Percentiles rank a stretch among this genome's conserved stretches.
Conservation (phyloP, 2,113 vertebrate genomes). For the Spheniscus mendiculus region DNA sequence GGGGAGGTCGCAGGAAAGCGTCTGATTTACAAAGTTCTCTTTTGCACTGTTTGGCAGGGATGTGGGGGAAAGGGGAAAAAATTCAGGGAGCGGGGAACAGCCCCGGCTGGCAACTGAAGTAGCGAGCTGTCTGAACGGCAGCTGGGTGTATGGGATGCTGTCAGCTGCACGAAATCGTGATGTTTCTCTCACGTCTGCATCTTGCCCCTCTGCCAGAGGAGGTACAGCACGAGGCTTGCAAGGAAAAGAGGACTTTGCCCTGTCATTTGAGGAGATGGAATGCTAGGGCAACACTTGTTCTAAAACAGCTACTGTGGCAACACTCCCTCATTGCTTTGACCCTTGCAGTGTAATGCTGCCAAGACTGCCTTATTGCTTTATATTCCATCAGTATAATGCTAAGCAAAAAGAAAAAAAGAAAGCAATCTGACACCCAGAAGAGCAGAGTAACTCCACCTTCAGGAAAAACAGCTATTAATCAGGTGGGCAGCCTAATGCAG, state of each 20-base stretch:
- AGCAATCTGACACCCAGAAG: background rate
- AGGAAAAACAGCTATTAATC: background rate
- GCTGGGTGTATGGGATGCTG: background rate
- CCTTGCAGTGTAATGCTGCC: background rate
- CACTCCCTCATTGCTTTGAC: fast-evolving
- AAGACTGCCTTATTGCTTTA: background rate
- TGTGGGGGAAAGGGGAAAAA: background rate
- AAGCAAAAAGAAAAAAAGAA: background rate
- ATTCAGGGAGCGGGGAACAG: background rate
- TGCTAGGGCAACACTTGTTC: background rate
- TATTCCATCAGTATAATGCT: background rate
- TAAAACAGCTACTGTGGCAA: background rate
- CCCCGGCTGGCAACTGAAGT: background rate
- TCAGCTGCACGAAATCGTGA: background rate
- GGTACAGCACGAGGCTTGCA: background rate
- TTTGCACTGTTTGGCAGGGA: background rate
- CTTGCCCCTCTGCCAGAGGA: background rate
- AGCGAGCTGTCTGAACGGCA: background rate
- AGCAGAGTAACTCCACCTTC: background rate
- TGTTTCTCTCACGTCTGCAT: background rate
- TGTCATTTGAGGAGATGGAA: fast-evolving
- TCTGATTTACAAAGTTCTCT: background rate
- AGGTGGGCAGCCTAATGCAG: background rate
- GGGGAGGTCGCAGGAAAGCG: background rate
- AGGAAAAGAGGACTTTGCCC: no score